A percentile compares a stretch with the other conserved stretches of the same genome.
phyloP scores from a whole-genome alignment of 2,888 invertebrate genomes.

The Liopterus haemorrhoidalis region DNA sequence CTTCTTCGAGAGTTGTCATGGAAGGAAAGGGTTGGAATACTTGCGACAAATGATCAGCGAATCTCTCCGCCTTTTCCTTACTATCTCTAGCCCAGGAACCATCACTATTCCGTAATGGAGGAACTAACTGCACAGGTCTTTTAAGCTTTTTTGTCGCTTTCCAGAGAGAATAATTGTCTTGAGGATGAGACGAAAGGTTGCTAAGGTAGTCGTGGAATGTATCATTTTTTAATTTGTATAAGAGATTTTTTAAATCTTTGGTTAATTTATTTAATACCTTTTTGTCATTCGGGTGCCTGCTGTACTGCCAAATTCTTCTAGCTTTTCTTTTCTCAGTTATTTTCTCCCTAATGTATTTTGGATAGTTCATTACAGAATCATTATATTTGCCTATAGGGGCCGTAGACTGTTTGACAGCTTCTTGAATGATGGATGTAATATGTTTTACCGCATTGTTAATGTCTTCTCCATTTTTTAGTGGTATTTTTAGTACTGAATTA shows the following conservation, averaged over 20 bases:
- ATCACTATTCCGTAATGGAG: constrained; percentile 20
- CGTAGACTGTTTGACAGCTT: constrained; percentile 20
- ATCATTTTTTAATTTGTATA: constrained; percentile 10
- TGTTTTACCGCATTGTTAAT: constrained; percentile 25
- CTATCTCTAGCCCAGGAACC: constrained; percentile 18
- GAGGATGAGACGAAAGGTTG: constrained; percentile 8
- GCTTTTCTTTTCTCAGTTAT: constrained; percentile 16
- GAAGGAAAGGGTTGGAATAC: constrained; percentile 21
- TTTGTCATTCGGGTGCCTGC: constrained; percentile 23
- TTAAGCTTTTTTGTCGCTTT: constrained; percentile 21
- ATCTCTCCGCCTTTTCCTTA: constrained; percentile 25
- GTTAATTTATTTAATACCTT: constrained; percentile 20
- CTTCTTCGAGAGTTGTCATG: constrained; percentile 1
- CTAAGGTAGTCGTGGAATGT: neutral
- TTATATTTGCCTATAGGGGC: neutral
- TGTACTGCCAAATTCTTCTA: constrained; percentile 27
- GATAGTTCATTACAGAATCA: constrained; percentile 19
- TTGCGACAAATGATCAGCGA: constrained; percentile 16
- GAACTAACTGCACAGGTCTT: constrained; percentile 4
- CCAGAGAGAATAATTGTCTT: constrained; percentile 21
- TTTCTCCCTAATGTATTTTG: constrained; percentile 20
- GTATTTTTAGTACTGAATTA: too few relatives aligned
- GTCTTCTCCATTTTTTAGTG: constrained; percentile 26
- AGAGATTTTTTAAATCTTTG: constrained; percentile 18
- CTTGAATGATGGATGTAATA: constrained; percentile 23